Percentiles rank a stretch among this genome's conserved stretches.
phyloP scores from a whole-genome alignment of 2,797 vertebrate genomes.

The Cichlasoma orientale region DNA sequence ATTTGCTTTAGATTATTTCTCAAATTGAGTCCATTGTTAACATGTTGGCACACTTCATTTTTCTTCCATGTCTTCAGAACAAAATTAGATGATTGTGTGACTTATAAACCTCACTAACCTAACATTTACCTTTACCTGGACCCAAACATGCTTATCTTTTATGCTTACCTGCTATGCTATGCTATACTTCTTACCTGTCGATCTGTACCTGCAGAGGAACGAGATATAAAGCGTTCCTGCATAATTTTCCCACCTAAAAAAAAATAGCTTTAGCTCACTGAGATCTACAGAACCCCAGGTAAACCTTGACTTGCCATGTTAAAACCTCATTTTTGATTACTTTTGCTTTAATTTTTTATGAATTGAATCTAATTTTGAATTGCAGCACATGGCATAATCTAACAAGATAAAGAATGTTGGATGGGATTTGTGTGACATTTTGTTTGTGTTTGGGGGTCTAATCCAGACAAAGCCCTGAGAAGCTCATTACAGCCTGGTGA shows the following conservation, averaged over 20 bases:
- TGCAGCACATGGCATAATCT: constrained; percentile 44
- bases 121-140: neutral
- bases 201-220: neutral
- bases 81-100: neutral
- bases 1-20: neutral
- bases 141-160: neutral
- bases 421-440: constrained; percentile 67
- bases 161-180: neutral
- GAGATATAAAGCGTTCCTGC: neutral
- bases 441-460: constrained; percentile 68
- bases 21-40: neutral
- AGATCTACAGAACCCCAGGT: neutral
- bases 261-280: neutral
- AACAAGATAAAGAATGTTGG: constrained; percentile 70
- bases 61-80: neutral
- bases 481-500: constrained; percentile 79
- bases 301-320: neutral
- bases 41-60: neutral
- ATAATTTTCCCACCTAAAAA: neutral
- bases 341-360: neutral
- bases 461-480: constrained; percentile 77
- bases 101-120: neutral
- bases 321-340: neutral
- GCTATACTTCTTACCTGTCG: neutral
- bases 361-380: constrained; percentile 46